Evolutionary conservation across 35 echinoderm and acorn worm genomes (phyloP), one percentile per base, ranked within the genome.

Genomic region (Acanthaster planci): DNA sequence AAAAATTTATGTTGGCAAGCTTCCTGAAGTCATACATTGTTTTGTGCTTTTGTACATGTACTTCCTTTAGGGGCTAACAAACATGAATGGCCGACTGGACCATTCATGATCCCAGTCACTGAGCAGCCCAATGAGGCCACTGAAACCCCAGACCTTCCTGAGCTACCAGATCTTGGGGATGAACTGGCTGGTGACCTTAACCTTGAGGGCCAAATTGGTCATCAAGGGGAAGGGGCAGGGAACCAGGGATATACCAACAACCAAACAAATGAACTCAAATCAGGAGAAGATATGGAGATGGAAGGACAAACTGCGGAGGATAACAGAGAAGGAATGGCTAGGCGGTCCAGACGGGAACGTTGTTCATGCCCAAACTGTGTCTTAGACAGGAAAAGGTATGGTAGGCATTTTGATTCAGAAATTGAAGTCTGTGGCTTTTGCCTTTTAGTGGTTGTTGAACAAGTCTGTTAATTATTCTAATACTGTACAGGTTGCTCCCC

Each of bases 281-380:
- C 10, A 29, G 64, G 64, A 23, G 29, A 7, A 7, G 14, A 26
- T 21, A 23, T 34, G 26, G 26, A 35, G 64, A 72, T 26, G 30
- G 3, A 26, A 47, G 42, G 42, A 12, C 42, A 6, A 12, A 29
- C 34, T 14, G 19, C 64, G 0, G 64, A 72, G 64, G 64, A 14
- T 9, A 72, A 72, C 23, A 29, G 9, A 0, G 64, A 72, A 72
- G 64, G 64, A 34, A 72, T 72, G 64, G 14, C 64, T 26, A 72
- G 26, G 23, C 22, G 64, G 34, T 34, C 64, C 34, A 21, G 64
- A 72, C 18, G 64, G 64, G 64, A 72, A 35, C 64, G 64, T 0
- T 72, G 64, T 72, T 2, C 26, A 26, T 72, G 64, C n/a, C 64
- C 64, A 31, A 31, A 72, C 64, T 72, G 64, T 72, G 64, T 31